Conservation (phyloP, 2,113 vertebrate species). For the Sturnira hondurensis region DNA sequence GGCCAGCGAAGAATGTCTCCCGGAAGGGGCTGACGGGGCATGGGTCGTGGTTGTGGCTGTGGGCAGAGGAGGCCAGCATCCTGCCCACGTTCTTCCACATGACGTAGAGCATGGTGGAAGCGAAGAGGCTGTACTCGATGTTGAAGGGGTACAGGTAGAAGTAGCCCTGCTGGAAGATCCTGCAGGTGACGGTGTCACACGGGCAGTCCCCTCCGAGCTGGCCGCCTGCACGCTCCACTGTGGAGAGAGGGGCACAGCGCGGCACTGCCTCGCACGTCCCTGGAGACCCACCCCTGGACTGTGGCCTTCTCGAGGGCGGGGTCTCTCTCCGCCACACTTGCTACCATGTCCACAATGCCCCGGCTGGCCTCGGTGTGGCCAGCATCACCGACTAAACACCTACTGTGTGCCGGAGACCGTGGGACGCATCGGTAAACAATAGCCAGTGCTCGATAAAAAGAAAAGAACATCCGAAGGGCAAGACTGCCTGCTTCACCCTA, state of each 20-base stretch:
- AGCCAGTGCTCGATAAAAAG: not conserved
- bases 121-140: conserved; percentile 96
- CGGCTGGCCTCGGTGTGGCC: rapidly evolving
- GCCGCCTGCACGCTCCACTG: conserved; percentile 49
- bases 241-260: not conserved
- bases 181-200: conserved; percentile 85
- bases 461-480: not conserved
- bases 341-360: not conserved
- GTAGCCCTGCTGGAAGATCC: conserved; percentile 88
- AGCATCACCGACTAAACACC: not conserved
- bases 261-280: not conserved
- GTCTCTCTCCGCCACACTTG: not conserved
- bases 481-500: not conserved
- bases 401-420: not conserved
- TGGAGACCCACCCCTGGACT: conserved; percentile 72
- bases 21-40: conserved; percentile 80
- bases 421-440: not conserved
- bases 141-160: conserved; percentile 95
- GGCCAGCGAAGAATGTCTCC: conserved; percentile 83
- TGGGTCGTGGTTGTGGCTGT: conserved; percentile 56
- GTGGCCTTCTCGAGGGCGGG: not conserved
- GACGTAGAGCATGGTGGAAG: conserved; percentile 91
- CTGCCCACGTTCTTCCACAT: conserved; percentile 97
- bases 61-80: conserved; percentile 78
- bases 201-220: conserved; percentile 73